phyloP scores from a whole-genome alignment of 1,140 invertebrate species.

The Chrysoperla carnea region DNA sequence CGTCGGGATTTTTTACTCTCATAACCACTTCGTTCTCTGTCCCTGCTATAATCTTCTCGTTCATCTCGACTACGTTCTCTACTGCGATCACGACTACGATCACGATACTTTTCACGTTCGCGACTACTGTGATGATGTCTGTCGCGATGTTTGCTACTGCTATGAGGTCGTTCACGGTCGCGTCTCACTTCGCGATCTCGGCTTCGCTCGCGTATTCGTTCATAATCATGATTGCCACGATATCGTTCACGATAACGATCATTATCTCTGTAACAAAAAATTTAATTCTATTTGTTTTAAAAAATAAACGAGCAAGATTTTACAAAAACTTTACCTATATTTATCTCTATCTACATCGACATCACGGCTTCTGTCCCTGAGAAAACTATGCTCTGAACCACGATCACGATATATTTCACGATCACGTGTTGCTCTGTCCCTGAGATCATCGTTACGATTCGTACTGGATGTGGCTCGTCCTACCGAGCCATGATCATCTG shows the following conservation, averaged over 20 bases:
- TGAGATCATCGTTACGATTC: slow-evolving; percentile 31
- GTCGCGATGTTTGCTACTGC: background rate
- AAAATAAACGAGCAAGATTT: too few species aligned
- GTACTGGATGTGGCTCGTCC: slow-evolving; percentile 22
- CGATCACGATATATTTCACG: slow-evolving; percentile 1
- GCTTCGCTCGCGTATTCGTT: slow-evolving; percentile 17
- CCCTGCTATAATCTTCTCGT: too few species aligned
- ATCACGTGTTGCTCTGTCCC: slow-evolving; percentile 23
- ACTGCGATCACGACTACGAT: background rate
- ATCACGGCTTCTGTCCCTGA: slow-evolving; percentile 5
- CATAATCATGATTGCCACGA: slow-evolving; percentile 16
- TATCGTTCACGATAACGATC: slow-evolving; percentile 12
- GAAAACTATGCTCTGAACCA: background rate
- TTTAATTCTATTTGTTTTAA: slow-evolving; percentile 9
- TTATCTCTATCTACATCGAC: slow-evolving; percentile 4
- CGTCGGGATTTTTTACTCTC: too few species aligned
- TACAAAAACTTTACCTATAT: slow-evolving; percentile 1
- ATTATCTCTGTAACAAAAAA: slow-evolving; percentile 18
- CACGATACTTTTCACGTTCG: background rate
- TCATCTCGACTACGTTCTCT: too few species aligned
- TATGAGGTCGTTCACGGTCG: background rate
- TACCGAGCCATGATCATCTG: too few species aligned
- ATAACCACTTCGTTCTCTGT: too few species aligned
- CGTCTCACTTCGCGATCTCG: slow-evolving; percentile 5
- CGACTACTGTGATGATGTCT: background rate